Base-by-base conservation (phyloP, 1,140 invertebrate genomes). In the Ceratina japonica region DNA sequence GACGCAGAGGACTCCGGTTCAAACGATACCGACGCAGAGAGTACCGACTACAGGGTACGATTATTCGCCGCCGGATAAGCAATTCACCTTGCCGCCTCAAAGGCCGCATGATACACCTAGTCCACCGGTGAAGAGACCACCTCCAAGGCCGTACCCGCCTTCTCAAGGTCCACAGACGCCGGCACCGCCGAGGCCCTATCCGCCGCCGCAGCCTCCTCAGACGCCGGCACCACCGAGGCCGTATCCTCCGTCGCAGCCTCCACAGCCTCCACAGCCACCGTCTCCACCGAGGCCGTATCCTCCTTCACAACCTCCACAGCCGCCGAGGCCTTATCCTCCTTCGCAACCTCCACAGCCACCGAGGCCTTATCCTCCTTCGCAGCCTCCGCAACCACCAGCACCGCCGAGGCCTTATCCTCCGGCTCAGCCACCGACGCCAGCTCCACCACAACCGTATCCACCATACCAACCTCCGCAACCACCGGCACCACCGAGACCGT, bases 151-250 rank as follows among this genome's bases (percentile, higher is more conserved):
- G 0, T 44, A 44, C 10, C 37, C 37, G 10, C 37, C 37, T 0
- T 8, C 37, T 3, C 37, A 44, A 8, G 3, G 3, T 44, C 37
- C 37, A 3, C 37, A 56, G n/a, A 51, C 71, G 16, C 68, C 65
- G n/a, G 24, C 54, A 20, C 62, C 69, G 13, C 70, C n/a, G 54
- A 2, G 56, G 12, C 58, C 65, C 0, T 54, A 8, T 7, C 44
- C 49, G 0, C 18, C 58, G 8, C 68, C 56, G 61, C 70, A 66
- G n/a, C 66, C 68, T 1, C 24, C 16, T 0, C 27, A 24, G 1
- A 5, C 63, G 1, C 76, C 63, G 2, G 64, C 69, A 3, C 72
- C 80, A 12, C 62, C 69, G 0, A 58, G 18, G 18, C 81, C 81
- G 16, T 56, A 56, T 56, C 10, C 75, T 37, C 37, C 37, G 2